Percentiles rank a stretch among this genome's conserved stretches.
Conservation (phyloP, 2,113 vertebrate species). For the Crocuta crocuta region DNA sequence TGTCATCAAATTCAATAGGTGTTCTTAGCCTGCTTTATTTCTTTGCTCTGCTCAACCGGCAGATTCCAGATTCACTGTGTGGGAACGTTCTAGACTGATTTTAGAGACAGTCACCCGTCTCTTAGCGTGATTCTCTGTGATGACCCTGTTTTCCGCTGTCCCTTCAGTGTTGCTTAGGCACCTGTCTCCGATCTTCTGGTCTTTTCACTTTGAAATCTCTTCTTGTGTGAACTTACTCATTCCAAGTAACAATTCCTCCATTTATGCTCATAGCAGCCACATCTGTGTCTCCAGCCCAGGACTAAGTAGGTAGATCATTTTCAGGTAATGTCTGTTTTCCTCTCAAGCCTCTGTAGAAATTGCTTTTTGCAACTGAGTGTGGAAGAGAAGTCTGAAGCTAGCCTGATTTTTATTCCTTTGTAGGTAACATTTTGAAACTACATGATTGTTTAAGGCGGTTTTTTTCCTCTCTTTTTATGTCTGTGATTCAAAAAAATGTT, state of each 20-base stretch:
- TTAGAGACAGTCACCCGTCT: not conserved
- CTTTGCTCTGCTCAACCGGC: not conserved
- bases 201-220: constrained; percentile 1
- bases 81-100: not conserved
- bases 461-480: not conserved
- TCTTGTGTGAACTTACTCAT: not conserved
- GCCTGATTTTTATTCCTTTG: constrained; percentile 37
- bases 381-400: constrained; percentile 30
- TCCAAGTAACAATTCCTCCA: not conserved
- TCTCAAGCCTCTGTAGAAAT: not conserved
- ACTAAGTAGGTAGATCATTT: not conserved
- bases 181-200: not conserved
- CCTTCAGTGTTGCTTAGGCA: not conserved
- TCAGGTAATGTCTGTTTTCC: not conserved
- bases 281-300: not conserved
- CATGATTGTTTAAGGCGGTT: not conserved
- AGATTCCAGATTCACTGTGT: not conserved
- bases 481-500: not conserved
- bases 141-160: not conserved
- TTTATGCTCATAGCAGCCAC: not conserved
- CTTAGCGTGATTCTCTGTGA: not conserved
- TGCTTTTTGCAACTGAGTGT: not conserved
- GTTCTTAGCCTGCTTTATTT: not conserved
- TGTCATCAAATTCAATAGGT: not conserved
- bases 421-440: constrained; percentile 4